Conservation (phyloP, 2,797 vertebrate species). For the Phoxinus dragarum region DNA sequence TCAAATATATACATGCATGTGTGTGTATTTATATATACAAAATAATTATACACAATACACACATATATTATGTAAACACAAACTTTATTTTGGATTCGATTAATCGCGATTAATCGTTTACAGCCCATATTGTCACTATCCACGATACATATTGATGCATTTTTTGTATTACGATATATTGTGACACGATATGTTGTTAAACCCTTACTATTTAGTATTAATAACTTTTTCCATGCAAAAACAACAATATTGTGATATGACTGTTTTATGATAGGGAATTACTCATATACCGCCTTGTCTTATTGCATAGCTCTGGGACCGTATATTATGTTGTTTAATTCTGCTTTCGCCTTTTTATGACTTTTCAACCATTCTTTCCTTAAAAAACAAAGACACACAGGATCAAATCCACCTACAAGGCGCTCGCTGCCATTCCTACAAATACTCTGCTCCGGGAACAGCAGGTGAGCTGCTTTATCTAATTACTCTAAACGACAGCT, state of each 20-base stretch:
- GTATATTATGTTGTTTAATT: neutral
- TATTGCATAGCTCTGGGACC: neutral
- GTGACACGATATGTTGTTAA: too few relatives aligned
- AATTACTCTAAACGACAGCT: constrained; percentile 16
- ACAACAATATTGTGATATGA: neutral
- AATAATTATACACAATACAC: too few relatives aligned
- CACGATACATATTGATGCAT: too few relatives aligned
- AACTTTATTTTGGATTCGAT: too few relatives aligned
- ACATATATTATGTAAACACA: too few relatives aligned
- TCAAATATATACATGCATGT: too few relatives aligned
- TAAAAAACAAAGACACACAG: constrained; percentile 84
- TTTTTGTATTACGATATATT: too few relatives aligned
- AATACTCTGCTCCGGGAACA: constrained; percentile 96
- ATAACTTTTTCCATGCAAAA: neutral
- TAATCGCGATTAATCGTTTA: too few relatives aligned
- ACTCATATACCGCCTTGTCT: neutral
- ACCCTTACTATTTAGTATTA: neutral
- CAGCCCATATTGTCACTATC: too few relatives aligned
- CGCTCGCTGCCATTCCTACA: constrained; percentile 95
- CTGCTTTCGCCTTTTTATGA: constrained; percentile 6
- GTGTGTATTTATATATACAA: too few relatives aligned
- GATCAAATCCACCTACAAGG: constrained; percentile 95
- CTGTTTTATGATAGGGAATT: neutral
- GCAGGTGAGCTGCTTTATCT: constrained; percentile 85
- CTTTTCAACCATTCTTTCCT: constrained; percentile 60